Conservation (phyloP, 1,140 invertebrate species). For the Laodelphax striatellus region DNA sequence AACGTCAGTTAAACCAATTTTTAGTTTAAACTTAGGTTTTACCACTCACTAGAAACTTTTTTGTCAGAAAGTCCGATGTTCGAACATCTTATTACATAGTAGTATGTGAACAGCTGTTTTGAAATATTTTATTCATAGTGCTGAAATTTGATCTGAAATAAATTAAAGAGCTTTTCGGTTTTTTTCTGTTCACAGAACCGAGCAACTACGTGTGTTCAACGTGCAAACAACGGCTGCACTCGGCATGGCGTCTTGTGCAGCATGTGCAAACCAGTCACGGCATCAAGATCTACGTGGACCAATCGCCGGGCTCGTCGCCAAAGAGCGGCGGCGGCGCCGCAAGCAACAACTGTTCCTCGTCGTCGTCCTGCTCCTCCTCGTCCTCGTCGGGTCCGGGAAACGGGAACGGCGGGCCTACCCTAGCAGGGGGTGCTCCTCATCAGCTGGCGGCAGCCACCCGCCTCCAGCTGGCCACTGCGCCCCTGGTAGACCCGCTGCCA, state of each 20-base stretch:
- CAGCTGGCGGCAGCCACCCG: conserved; percentile 42
- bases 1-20: too few species aligned
- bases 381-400: conserved; percentile 21
- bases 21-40: too few species aligned
- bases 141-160: too few species aligned
- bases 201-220: conserved; percentile 88
- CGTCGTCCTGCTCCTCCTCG: conserved; percentile 35
- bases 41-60: too few species aligned
- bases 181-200: conserved; percentile 73
- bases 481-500: conserved; percentile 25
- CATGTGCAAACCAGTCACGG: conserved; percentile 90
- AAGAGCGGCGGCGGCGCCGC: conserved; percentile 39
- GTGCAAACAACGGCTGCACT: conserved; percentile 78
- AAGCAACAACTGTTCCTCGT: conserved; percentile 32
- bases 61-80: too few species aligned
- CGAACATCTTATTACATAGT: too few species aligned
- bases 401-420: conserved; percentile 32
- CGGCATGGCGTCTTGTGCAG: conserved; percentile 88
- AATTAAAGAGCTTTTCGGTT: too few species aligned
- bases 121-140: too few species aligned
- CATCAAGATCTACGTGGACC: conserved; percentile 85
- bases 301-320: conserved; percentile 23
- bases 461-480: conserved; percentile 17
- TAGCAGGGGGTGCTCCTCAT: conserved; percentile 32
- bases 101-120: too few species aligned